Base-by-base conservation (phyloP, 2,888 invertebrate genomes). In the Drosophila lacicola region DNA sequence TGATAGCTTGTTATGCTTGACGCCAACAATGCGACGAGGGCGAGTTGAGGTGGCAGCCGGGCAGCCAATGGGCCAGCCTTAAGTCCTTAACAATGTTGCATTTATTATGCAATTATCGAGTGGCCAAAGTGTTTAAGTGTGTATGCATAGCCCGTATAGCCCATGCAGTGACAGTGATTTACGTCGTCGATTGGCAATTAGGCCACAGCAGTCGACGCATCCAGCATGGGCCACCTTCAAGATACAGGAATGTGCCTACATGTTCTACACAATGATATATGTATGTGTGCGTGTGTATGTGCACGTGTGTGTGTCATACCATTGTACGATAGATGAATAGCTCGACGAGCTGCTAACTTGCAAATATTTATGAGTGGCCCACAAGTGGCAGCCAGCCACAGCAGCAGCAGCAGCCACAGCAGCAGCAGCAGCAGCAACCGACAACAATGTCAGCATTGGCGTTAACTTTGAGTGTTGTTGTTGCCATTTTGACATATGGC, bases 271-370 rank as follows among this genome's bases (percentile, higher is more conserved):
- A 36, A 58, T 42, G 65, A 58, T 58, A 55, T 61, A 47, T 58
- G 45, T 57, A 8, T 53, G 29, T 42, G 54, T 45, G 21, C 21
- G 51, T 60, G 25, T 60, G 63, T 46, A 17, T 45, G 46, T 33
- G 61, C 14, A 34, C 14, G 42, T 51, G 53, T 67, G 58, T 60
- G 60, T 56, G 67, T 29, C 29, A 29, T 29, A 29, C 61, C 47
- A 74, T 78, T 83, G 86, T 80, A 63, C 64, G 84, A 71, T 89
- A 85, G 87, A 85, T 85, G 87, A 87, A 85, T 89, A 77, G 88
- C 85, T 79, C 87, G 89, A 89, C 89, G 89, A 86, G 88, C 89
- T 86, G 85, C 89, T 86, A 86, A 86, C 88, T 86, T 86, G 89
- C 86, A 89, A 86, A 86, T 89, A 86, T 86, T 86, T 86, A 85